Evolutionary conservation across 2,113 vertebrate species (phyloP), one percentile per base, ranked within the genome.

Genomic region (Chrysochloris asiatica): DNA sequence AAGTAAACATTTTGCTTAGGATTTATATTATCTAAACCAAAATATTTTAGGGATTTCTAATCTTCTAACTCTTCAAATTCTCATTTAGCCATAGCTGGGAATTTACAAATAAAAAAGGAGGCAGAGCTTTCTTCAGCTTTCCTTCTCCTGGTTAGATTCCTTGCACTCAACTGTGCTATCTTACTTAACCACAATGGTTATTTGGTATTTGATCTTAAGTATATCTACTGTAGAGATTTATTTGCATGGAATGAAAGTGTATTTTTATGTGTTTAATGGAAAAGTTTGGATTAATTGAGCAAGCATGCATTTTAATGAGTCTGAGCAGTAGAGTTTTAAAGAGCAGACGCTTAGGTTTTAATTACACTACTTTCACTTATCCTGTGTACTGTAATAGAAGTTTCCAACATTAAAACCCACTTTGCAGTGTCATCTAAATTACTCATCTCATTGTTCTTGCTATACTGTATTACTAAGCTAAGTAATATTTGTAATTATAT

Each of bases 241-340:
- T 92, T 97, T 97, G 73, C 19, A 50, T 88, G 76, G 0, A 48
- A 59, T 95, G 63, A 94, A 92, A 96, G 59, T 43, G 28, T 93
- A 81, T 92, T 94, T 75, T 94, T 89, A 93, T 96, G 93, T 95
- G 83, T 94, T 96, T 96, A 96, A 88, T 95, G 81, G 75, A 95
- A 95, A 96, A 92, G 87, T 96, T 93, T 83, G 89, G 88, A 95
- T 85, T 94, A 95, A 94, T 36, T 93, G 72, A 92, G 88, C 61
- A 95, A 97, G 96, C 83, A 87, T 95, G 90, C 92, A 95, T 96
- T 95, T 96, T 96, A 96, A 95, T 89, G 54, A 67, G 89, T 33
- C 45, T 67, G 47, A 93, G 52, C 81, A 63, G 56, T 65, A 2
- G 54, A 65, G 36, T 93, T 93, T 89, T 94, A 91, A 88, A 93